Evolutionary conservation across 2,888 invertebrate species (phyloP).

Genomic region (Chloromyia formosa): DNA sequence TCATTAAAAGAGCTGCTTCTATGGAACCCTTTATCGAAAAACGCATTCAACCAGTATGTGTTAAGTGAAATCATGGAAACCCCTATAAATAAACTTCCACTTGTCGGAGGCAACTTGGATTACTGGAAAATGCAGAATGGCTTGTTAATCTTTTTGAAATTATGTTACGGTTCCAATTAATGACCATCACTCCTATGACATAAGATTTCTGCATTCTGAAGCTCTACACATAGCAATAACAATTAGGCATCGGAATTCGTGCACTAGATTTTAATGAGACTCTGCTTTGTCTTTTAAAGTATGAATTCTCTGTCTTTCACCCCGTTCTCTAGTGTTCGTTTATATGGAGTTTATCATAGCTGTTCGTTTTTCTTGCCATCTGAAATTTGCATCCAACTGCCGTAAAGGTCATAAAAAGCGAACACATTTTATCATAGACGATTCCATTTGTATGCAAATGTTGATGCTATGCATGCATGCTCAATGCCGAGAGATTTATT

Average conservation of each 20-base stretch:
- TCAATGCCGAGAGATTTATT: slow-evolving; percentile 46
- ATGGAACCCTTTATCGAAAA: no score
- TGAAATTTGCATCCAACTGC: slow-evolving; percentile 47
- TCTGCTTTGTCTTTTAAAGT: slow-evolving; percentile 10
- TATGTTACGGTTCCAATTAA: no score
- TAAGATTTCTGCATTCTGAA: no score
- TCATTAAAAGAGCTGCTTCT: no score
- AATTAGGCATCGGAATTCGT: background rate
- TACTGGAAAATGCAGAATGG: no score
- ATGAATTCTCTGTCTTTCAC: background rate
- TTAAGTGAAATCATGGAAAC: no score
- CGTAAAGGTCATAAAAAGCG: slow-evolving; percentile 47
- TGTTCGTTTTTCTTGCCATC: background rate
- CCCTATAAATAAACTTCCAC: no score
- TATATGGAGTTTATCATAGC: background rate
- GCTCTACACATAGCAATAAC: background rate
- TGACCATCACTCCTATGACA: no score
- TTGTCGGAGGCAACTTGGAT: no score
- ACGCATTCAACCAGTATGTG: no score
- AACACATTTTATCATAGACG: slow-evolving; percentile 49
- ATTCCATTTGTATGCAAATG: slow-evolving; percentile 49
- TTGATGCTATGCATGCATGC: slow-evolving; percentile 47
- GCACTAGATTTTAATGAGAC: background rate
- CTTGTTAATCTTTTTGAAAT: no score
- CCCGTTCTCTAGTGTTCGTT: background rate